Percentiles rank a stretch among this genome's conserved stretches.
These are phyloP conservation scores for Lasioglossum oenotherae DNA, from an alignment of 2,888 invertebrate species.

Conservation along the genomic window DNA sequence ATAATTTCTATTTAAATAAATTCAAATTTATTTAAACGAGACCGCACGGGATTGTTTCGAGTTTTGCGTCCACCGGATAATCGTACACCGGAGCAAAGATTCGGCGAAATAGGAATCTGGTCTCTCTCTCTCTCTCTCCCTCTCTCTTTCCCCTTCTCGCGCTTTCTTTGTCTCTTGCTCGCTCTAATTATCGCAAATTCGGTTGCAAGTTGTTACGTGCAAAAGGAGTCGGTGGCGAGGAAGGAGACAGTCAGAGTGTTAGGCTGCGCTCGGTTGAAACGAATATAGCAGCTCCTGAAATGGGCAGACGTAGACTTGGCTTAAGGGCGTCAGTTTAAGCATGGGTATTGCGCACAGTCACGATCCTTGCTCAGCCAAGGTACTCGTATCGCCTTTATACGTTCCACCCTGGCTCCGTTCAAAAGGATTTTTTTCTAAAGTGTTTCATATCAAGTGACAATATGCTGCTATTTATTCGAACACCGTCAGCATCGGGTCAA, in stretches of 20 bases:
- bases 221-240: constrained; percentile 12
- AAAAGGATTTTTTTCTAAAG: not conserved
- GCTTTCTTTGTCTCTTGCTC: not conserved
- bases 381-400: constrained; percentile 44
- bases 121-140: not conserved
- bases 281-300: constrained; percentile 63
- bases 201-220: not conserved
- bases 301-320: constrained; percentile 71
- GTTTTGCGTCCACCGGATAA: constrained; percentile 22
- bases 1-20: constrained; percentile 57
- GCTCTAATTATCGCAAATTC: constrained; percentile 36
- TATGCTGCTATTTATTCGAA: not conserved
- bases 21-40: constrained; percentile 53
- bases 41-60: constrained; percentile 1
- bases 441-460: not conserved
- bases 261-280: constrained; percentile 61
- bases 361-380: constrained; percentile 64
- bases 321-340: constrained; percentile 79
- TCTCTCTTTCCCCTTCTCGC: not conserved
- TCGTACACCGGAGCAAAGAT: constrained; percentile 13
- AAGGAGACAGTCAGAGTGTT: constrained; percentile 40
- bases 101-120: constrained; percentile 18
- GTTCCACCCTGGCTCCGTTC: constrained; percentile 15
- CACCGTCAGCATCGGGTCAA: not conserved
- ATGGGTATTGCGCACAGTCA: constrained; percentile 70